Evolutionary conservation across 2,888 invertebrate species (phyloP), one percentile per base, ranked within the genome.

Genomic region (Trachelus tabidus): DNA sequence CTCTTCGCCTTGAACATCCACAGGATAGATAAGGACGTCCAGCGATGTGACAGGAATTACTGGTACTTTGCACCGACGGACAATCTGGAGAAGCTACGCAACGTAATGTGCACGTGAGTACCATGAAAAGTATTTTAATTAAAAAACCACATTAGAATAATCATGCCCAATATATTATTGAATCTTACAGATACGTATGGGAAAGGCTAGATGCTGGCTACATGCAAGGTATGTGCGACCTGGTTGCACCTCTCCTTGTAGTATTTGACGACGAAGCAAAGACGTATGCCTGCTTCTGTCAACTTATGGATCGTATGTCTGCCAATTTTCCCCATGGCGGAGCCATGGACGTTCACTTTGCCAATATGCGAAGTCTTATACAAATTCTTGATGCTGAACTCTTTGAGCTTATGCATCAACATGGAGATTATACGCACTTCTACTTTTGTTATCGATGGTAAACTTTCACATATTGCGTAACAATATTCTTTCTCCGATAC

Each of bases 141-240:
- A 34, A 4, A 34, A 15, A n/a, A 12, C 3, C 11, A 34, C 9
- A 15, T 9, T 4, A 56, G 23, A 9, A 9, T 56, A 23, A 56
- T 23, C 9, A 56, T 56, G 23, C 56, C 6, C 9, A 1, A 56
- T 56, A 23, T 15, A 56, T 56, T 56, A 56, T 56, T 56, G 23
- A 56, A 76, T 80, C n/a, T 81, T 89, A 3, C 87, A 97, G 97
- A n/a, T 98, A 98, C 92, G 98, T 99, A 3, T 98, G 98, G 97
- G 97, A 98, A 89, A 97, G 98, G 90, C 92, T 99, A 84, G 98
- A 98, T 75, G 94, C 96, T 68, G 98, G 98, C 15, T 99, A 99
- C 92, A 97, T 98, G 94, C 98, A 98, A 92, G 98, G 98, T 86
- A 99, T 98, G 98, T 98, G 98, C 91, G 98, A 98, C 92, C 93